phyloP scores from a whole-genome alignment of 2,888 invertebrate species.

The Mechanitis mazaeus region DNA sequence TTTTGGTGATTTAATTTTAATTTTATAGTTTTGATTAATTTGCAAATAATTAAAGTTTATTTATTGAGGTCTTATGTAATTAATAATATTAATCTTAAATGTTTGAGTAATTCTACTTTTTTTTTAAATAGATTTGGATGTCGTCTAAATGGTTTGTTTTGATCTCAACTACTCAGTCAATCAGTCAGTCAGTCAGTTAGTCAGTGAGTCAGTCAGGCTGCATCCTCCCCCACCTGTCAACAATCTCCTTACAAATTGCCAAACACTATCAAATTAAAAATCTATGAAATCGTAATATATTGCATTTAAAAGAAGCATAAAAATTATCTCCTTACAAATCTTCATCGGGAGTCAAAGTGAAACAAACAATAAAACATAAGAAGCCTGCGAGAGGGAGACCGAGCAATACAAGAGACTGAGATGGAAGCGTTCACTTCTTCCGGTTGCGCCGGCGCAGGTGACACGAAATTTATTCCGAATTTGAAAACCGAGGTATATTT shows the following conservation, averaged over 20 bases:
- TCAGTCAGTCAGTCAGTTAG: too few species aligned
- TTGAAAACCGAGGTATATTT: slow-evolving; percentile 75
- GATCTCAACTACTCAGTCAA: not conserved
- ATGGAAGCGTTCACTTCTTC: slow-evolving; percentile 54
- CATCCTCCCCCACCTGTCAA: slow-evolving; percentile 59
- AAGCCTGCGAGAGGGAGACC: slow-evolving; percentile 39
- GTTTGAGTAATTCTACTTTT: not conserved
- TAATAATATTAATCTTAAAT: not conserved
- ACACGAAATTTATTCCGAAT: slow-evolving; percentile 76
- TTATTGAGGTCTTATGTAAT: not conserved
- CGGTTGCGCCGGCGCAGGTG: slow-evolving; percentile 72
- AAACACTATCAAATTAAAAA: slow-evolving; percentile 53
- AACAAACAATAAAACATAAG: slow-evolving; percentile 62
- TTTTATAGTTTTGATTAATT: slow-evolving; percentile 2
- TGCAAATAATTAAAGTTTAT: not conserved
- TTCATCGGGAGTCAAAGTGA: slow-evolving; percentile 52
- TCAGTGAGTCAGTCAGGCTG: not conserved
- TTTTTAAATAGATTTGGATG: not conserved
- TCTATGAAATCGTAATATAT: slow-evolving; percentile 68
- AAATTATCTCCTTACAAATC: slow-evolving; percentile 68
- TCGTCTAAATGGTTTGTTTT: not conserved
- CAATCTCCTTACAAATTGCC: slow-evolving; percentile 58
- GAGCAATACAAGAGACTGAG: slow-evolving; percentile 41
- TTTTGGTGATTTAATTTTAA: slow-evolving; percentile 18
- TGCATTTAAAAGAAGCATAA: slow-evolving; percentile 68